These are phyloP conservation scores for Tricholaema leucomelas DNA, from an alignment of 2,113 vertebrate genomes.

Conservation along the genomic window DNA sequence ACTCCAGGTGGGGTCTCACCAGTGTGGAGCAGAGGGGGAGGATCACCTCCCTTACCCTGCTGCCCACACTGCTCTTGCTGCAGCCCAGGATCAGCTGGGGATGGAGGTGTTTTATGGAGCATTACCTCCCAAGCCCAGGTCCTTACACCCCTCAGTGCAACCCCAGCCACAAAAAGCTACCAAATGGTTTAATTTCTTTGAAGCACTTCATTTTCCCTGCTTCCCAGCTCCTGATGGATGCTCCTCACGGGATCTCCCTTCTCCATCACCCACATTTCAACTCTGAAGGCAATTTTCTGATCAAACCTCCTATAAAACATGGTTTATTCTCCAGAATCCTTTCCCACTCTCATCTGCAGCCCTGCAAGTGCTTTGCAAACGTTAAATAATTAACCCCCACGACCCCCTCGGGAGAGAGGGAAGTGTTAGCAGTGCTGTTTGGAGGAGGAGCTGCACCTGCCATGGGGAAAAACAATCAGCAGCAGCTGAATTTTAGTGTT, in stretches of 20 bases:
- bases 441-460: not conserved
- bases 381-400: conserved; percentile 57
- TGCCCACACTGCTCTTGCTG: too few relatives aligned
- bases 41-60: too few relatives aligned
- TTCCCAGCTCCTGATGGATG: not conserved
- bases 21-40: too few relatives aligned
- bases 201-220: not conserved
- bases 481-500: not conserved
- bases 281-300: not conserved
- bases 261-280: not conserved
- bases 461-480: not conserved
- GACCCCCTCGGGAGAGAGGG: not conserved
- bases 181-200: not conserved
- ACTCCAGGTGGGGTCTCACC: too few relatives aligned
- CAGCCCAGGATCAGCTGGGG: not conserved
- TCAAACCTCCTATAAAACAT: not conserved
- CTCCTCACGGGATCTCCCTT: not conserved
- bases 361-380: conserved; percentile 26
- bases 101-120: not conserved
- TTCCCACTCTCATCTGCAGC: conserved; percentile 11
- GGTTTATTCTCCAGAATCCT: conserved; percentile 17
- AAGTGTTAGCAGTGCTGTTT: not conserved
- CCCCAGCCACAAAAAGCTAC: not conserved
- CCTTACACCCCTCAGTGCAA: not conserved
- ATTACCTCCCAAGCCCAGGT: fast-evolving